A percentile compares a stretch with the other conserved stretches of the same genome.
These are phyloP conservation scores for Bungarus multicinctus DNA, from an alignment of 2,113 vertebrate species.

Conservation along the genomic window DNA sequence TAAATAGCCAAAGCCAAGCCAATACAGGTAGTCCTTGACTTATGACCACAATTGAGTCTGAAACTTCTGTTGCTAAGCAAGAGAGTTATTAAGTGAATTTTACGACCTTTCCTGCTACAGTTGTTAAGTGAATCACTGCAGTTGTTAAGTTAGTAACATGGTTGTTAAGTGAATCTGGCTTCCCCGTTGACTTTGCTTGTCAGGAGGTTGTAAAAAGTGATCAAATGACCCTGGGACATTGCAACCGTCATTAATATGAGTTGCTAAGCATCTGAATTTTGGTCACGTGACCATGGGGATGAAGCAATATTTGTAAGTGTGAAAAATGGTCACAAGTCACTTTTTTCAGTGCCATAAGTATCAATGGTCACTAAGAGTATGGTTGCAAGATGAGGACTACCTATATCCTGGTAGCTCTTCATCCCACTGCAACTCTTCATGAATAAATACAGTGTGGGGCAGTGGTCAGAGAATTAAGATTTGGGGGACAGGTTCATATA, in stretches of 20 bases:
- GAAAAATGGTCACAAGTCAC: neutral
- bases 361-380: neutral
- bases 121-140: neutral
- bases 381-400: neutral
- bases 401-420: neutral
- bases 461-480: neutral
- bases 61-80: neutral
- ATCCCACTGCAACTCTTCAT: neutral
- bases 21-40: neutral
- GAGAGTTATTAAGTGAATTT: neutral
- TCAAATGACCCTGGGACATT: neutral
- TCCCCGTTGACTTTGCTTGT: neutral
- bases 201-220: neutral
- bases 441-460: neutral
- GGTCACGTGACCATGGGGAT: neutral
- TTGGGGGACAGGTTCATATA: neutral
- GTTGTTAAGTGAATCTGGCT: neutral
- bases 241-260: neutral
- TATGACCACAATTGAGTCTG: neutral
- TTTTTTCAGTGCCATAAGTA: neutral
- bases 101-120: neutral
- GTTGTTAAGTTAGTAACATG: neutral
- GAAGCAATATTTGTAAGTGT: neutral
- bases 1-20: neutral
- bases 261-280: neutral